Percentiles rank a stretch among this genome's conserved stretches.
Evolutionary conservation across 2,113 vertebrate genomes (phyloP).

Genomic region (Myrmecophaga tridactyla): DNA sequence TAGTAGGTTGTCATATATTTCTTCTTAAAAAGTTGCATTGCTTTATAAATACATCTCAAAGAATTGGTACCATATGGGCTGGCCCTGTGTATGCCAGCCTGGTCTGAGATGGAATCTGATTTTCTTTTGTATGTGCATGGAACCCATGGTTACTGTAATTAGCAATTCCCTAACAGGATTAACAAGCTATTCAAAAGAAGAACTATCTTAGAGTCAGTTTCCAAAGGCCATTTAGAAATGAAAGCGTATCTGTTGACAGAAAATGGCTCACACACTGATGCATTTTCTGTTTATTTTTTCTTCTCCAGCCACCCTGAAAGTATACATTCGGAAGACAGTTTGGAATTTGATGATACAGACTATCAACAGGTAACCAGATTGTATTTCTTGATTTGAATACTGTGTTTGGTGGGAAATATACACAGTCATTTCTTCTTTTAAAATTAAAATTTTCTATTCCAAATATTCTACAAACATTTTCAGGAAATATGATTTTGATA

Average conservation of each 20-base stretch:
- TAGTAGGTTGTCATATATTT: background rate
- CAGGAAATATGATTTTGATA: background rate
- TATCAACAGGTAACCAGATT: conserved; percentile 72
- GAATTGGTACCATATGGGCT: background rate
- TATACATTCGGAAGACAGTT: conserved; percentile 61
- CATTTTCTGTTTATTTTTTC: background rate
- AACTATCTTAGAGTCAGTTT: background rate
- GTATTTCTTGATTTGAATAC: conserved; percentile 6
- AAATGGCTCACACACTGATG: conserved; percentile 20
- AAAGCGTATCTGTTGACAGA: background rate
- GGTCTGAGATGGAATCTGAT: background rate
- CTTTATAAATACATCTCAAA: background rate
- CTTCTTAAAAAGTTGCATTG: background rate
- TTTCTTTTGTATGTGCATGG: background rate
- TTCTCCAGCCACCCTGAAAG: conserved; percentile 36
- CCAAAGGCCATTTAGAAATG: background rate
- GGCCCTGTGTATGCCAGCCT: background rate
- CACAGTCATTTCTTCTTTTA: background rate
- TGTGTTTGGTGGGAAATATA: background rate
- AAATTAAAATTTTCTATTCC: background rate
- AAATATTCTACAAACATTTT: conserved; percentile 12
- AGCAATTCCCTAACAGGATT: background rate
- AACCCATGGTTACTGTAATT: background rate
- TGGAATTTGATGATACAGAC: conserved; percentile 57
- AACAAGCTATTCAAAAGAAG: background rate